phyloP scores from a whole-genome alignment of 2,888 invertebrate species.

The Agapetus fuscipes region DNA sequence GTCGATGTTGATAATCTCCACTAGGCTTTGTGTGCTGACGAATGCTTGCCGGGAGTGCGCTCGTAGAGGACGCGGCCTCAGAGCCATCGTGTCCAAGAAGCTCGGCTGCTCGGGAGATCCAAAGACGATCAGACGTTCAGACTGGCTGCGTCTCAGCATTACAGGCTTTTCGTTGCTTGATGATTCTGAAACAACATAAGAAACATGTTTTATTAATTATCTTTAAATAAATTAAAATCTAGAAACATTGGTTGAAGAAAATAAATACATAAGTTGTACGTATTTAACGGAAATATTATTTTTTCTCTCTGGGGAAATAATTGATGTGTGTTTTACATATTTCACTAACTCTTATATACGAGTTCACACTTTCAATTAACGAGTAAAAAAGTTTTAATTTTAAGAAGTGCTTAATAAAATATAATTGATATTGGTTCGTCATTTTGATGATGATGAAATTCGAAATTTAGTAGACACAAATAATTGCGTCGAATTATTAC shows the following conservation, averaged over 20 bases:
- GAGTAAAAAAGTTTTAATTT: no score
- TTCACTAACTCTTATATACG: no score
- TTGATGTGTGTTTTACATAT: no score
- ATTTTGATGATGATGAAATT: no score
- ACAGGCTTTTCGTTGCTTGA: conserved; percentile 38
- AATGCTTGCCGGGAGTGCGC: conserved; percentile 55
- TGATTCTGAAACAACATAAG: conserved; percentile 31
- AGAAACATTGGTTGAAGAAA: neutral
- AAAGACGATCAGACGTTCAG: conserved; percentile 35
- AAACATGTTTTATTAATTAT: neutral
- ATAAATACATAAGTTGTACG: no score
- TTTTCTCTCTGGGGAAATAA: no score
- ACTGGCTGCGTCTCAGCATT: conserved; percentile 39
- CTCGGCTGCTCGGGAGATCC: conserved; percentile 44
- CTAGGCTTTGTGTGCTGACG: conserved; percentile 28
- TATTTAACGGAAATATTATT: no score
- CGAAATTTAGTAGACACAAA: no score
- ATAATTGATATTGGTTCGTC: no score
- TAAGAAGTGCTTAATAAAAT: no score
- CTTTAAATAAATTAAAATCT: neutral
- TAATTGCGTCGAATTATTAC: no score
- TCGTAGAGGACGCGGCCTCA: conserved; percentile 55
- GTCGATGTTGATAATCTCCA: conserved; percentile 23
- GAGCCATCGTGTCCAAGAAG: conserved; percentile 77
- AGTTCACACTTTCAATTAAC: no score